Conservation (phyloP, 30 jellyfish, hydroid and myxozoan genomes). For the Nemopilema nomurai region DNA sequence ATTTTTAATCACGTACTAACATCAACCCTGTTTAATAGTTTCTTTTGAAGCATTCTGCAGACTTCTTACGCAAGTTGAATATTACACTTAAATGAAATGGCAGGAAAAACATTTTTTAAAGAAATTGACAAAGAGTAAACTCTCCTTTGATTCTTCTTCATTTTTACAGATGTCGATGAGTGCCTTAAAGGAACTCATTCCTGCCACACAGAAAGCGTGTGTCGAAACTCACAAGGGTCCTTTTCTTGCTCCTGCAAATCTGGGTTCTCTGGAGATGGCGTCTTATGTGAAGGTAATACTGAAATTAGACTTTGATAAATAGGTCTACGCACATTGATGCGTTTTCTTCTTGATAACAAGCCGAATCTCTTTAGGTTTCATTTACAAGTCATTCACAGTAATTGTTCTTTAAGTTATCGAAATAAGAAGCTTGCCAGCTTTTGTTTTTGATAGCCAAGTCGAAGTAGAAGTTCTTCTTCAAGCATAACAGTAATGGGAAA, state of each 20-base stretch:
- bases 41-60: no score
- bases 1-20: no score
- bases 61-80: no score
- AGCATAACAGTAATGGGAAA: no score
- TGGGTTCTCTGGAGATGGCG: slow-evolving; percentile 58
- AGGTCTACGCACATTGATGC: no score
- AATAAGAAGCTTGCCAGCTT: no score
- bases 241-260: slow-evolving; percentile 24
- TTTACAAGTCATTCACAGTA: background rate
- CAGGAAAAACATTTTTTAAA: no score
- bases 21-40: no score
- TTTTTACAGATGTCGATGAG: slow-evolving; percentile 51
- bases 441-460: no score
- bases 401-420: no score
- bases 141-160: background rate
- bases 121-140: background rate
- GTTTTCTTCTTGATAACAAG: background rate
- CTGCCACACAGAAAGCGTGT: slow-evolving; percentile 45
- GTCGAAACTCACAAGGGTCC: slow-evolving; percentile 38
- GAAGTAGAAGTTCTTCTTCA: no score
- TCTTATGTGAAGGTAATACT: slow-evolving; percentile 39
- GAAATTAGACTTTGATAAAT: background rate
- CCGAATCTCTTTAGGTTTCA: background rate
- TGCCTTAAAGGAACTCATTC: slow-evolving; percentile 16
- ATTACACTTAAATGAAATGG: no score